These are phyloP conservation scores for Acarapis woodi DNA, from an alignment of 1,140 invertebrate species.

Conservation along the genomic window DNA sequence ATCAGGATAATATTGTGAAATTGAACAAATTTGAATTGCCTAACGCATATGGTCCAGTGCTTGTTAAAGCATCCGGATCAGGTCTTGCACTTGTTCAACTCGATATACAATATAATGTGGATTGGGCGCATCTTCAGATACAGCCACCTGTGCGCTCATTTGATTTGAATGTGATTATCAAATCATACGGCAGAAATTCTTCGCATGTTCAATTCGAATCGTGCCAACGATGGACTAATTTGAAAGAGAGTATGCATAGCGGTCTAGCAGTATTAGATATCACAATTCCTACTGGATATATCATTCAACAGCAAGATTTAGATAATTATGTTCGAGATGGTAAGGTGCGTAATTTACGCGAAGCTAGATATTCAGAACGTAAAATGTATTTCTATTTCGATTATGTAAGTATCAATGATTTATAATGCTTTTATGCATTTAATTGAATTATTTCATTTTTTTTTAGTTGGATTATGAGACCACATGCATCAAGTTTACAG, in stretches of 20 bases:
- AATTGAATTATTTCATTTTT: background rate
- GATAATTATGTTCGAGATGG: conserved; percentile 43
- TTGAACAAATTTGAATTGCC: conserved; percentile 53
- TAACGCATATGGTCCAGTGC: conserved; percentile 67
- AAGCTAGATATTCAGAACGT: conserved; percentile 44
- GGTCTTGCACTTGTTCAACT: conserved; percentile 73
- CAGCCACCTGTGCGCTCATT: conserved; percentile 47
- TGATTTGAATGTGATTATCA: conserved; percentile 31
- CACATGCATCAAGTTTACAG: conserved; percentile 67
- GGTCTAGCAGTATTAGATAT: conserved; percentile 75
- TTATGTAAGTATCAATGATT: conserved; percentile 31
- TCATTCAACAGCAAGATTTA: conserved; percentile 61
- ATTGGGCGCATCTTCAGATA: conserved; percentile 52
- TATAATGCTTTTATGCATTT: background rate
- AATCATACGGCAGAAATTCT: conserved; percentile 63
- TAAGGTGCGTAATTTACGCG: conserved; percentile 40
- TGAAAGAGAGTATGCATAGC: conserved; percentile 42
- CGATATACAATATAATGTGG: conserved; percentile 80
- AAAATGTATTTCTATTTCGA: conserved; percentile 85
- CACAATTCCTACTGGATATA: conserved; percentile 69
- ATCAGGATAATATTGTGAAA: conserved; percentile 37
- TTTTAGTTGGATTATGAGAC: conserved; percentile 39
- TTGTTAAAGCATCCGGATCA: conserved; percentile 57
- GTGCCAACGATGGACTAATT: conserved; percentile 55
- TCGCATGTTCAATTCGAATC: conserved; percentile 55